phyloP scores from a whole-genome alignment of 1,140 invertebrate genomes.

The Drosophila asahinai region DNA sequence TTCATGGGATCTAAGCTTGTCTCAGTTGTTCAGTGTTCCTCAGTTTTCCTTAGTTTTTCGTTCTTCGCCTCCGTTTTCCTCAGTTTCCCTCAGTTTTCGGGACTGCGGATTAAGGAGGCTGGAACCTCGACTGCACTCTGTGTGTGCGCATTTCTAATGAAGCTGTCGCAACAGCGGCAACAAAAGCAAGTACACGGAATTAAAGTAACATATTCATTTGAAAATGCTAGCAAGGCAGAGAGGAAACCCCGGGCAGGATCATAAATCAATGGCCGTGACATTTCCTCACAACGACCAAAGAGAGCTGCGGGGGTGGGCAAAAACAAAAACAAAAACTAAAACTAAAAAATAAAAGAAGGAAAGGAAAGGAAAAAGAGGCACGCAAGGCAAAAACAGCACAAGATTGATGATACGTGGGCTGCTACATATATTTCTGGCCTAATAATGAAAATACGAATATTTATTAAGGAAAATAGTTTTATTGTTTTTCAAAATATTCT shows the following conservation, averaged over 20 bases:
- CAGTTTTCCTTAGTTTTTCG: neutral
- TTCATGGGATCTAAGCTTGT: constrained; percentile 21
- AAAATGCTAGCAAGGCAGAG: constrained; percentile 40
- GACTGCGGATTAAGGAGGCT: constrained; percentile 34
- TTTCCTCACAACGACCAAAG: constrained; percentile 68
- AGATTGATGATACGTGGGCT: constrained; percentile 82
- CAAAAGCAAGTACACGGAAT: constrained; percentile 42
- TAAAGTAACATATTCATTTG: constrained; percentile 52
- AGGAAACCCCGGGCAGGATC: constrained; percentile 57
- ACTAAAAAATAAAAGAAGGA: constrained; percentile 14
- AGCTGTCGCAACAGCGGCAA: constrained; percentile 59
- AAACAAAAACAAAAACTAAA: constrained; percentile 13
- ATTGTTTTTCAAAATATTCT: no score
- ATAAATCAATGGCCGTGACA: constrained; percentile 82
- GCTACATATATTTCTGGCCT: no score
- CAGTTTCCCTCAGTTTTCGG: neutral
- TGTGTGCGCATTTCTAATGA: constrained; percentile 77
- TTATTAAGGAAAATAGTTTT: no score
- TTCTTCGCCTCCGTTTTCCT: neutral
- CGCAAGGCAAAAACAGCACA: constrained; percentile 40
- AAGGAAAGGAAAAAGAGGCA: constrained; percentile 28
- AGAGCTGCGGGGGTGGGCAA: constrained; percentile 58
- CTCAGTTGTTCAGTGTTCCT: neutral
- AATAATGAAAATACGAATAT: no score
- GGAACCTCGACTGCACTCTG: constrained; percentile 3